Percentiles rank a stretch among this genome's conserved stretches.
Conservation (phyloP, 2,797 vertebrate species). For the Cyprinodon diabolis region DNA sequence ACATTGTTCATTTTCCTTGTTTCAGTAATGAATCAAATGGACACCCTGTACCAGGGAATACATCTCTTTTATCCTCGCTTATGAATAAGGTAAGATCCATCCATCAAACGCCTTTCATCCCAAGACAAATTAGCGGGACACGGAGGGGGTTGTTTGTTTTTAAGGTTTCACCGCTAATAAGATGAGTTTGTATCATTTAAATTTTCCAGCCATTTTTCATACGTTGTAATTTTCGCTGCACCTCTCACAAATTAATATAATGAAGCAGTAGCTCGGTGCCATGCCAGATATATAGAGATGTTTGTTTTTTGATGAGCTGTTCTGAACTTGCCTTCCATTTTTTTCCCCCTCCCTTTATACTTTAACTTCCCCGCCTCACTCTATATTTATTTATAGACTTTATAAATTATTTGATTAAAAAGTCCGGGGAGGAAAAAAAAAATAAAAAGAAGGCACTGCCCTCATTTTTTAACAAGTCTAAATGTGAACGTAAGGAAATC, state of each 20-base stretch:
- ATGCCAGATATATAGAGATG: constrained; percentile 90
- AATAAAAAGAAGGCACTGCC: constrained; percentile 60
- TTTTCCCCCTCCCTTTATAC: constrained; percentile 73
- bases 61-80: constrained; percentile 99
- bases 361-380: constrained; percentile 71
- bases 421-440: constrained; percentile 65
- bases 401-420: constrained; percentile 88
- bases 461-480: constrained; percentile 78
- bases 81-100: constrained; percentile 99
- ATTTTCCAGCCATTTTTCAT: constrained; percentile 99
- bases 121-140: constrained; percentile 88
- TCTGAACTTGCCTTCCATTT: constrained; percentile 82
- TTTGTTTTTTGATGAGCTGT: constrained; percentile 91
- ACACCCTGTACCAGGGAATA: constrained; percentile 94
- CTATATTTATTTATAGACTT: constrained; percentile 85
- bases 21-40: constrained; percentile 99
- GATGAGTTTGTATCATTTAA: constrained; percentile 99
- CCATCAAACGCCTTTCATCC: constrained; percentile 93
- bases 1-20: constrained; percentile 95
- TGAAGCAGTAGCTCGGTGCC: constrained; percentile 97
- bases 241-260: constrained; percentile 99
- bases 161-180: constrained; percentile 99
- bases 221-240: constrained; percentile 95
- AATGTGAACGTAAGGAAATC: constrained; percentile 76
- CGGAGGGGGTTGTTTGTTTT: constrained; percentile 95